Evolutionary conservation across 2,797 vertebrate genomes (phyloP), one percentile per base, ranked within the genome.

Genomic region (Hypotaenidia philippensis): DNA sequence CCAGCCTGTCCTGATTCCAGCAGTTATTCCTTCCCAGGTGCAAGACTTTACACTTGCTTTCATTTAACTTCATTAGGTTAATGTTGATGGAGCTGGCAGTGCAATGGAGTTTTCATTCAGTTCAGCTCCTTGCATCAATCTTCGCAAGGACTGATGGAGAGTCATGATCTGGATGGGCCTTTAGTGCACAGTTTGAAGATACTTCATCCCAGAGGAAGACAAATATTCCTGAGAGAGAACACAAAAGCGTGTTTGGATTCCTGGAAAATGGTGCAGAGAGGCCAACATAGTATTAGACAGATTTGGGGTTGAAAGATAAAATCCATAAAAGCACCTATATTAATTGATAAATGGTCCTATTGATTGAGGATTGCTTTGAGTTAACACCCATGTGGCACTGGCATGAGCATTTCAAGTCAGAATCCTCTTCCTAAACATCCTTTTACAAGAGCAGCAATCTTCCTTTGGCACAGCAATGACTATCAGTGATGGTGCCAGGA

Each of bases 311-410:
- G 21, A 50, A 25, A 20, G 31, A 32, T 68, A 29, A 77, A 29
- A 34, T 45, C 29, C 0, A 0, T 34, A 59, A 64, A 16, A 86
- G 16, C 15, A 41, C 13, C 31, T 38, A 5, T 26, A 10, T 17
- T 27, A 59, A 25, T 6, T 1, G 1, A 40, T 11, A 29, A 34
- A 74, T 4, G 1, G 13, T 36, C n/a, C 17, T 63, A 38, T 13
- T 19, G 27, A 34, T 60, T 31, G 4, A 87, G 44, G 55, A 72
- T 38, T 75, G n/a, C 4, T 78, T 70, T 72, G 32, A 55, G 13
- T 40, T 55, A 63, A 34, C 40, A 36, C 9, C 34, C 26, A 18
- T 1, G 5, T 34, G 38, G 27, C 2, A 11, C 17, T 36, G 49
- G 13, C 36, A 3, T 8, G 13, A 87, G 14, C 7, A 53, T 50